Conservation (phyloP, 2,797 vertebrate species). For the Amblyraja radiata region DNA sequence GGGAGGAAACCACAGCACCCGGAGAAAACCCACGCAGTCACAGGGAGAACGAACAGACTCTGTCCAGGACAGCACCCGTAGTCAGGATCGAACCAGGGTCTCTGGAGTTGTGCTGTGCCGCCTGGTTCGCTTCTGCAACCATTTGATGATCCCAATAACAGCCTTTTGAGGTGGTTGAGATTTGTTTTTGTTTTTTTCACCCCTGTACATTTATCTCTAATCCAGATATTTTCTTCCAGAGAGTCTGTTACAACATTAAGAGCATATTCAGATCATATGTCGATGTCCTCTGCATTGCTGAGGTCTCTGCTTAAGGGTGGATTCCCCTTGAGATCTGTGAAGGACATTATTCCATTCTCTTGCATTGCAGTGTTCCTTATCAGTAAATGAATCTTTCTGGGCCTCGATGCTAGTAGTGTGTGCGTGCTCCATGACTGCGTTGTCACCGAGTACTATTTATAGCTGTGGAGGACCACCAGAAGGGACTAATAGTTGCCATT, state of each 20-base stretch:
- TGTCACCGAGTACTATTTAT: neutral
- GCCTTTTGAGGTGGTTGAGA: no score
- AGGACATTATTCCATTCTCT: neutral
- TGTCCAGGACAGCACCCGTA: no score
- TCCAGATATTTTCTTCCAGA: neutral
- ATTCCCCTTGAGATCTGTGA: neutral
- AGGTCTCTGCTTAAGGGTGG: neutral
- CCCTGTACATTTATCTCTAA: neutral
- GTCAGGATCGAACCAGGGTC: no score
- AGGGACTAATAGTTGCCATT: neutral
- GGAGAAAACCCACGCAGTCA: no score
- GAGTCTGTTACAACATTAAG: neutral
- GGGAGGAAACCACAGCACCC: no score
- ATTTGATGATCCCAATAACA: no score
- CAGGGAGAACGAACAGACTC: no score
- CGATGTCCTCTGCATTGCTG: no score
- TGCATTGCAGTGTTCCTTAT: neutral
- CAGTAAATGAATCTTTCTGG: neutral
- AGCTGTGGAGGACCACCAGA: neutral
- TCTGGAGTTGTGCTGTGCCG: no score
- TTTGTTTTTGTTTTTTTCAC: no score
- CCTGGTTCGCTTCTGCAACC: no score
- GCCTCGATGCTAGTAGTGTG: neutral
- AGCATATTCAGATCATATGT: no score
- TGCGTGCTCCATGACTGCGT: neutral